Base-by-base conservation (phyloP, 1,140 invertebrate species). In the Fopius arisanus region DNA sequence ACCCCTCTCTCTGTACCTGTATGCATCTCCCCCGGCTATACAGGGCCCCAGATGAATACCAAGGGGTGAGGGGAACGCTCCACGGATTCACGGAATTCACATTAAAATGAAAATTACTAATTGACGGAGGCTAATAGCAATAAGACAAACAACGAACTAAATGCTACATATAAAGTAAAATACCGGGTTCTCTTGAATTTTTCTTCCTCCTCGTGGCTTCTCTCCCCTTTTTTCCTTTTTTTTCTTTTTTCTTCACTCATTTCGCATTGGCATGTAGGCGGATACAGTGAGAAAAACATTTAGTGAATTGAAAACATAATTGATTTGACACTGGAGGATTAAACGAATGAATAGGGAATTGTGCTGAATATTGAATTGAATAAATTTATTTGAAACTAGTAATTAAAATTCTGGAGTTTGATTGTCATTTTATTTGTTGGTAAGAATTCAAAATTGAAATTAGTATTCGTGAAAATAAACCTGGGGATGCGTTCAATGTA, bases 41-140 rank as follows among this genome's bases (percentile, higher is more conserved):
- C 16, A 40, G 40, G 40, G 14, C 41, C 63, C 65, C 16, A 23
- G 62, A 48, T 21, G 43, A 59, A 37, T 31, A n/a, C 7, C 66
- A 3, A 16, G 33, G 54, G 51, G 62, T 10, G n/a, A 14, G 29
- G n/a, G 43, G 5, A n/a, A 12, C 43, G 16, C 7, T 48, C 43
- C 43, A 48, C 16, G 75, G 78, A 80, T 88, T 88, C 87, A 84
- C 72, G 77, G 87, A 88, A 88, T 87, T 80, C 75, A 77, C 86
- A 87, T 87, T 86, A 88, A 88, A 80, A 86, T 84, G 81, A 77
- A 85, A 88, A 87, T 87, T 87, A 82, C 86, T 87, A 88, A 88
- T 88, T 88, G 85, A 86, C 80, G 78, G 76, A 81, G 80, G 81
- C 80, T 86, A 87, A 87, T 86, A 82, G 85, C 84, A 87, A 87